A percentile compares a stretch with the other conserved stretches of the same genome.
These are phyloP conservation scores for Philopedon plagiatum DNA, from an alignment of 2,888 invertebrate genomes.

Conservation along the genomic window DNA sequence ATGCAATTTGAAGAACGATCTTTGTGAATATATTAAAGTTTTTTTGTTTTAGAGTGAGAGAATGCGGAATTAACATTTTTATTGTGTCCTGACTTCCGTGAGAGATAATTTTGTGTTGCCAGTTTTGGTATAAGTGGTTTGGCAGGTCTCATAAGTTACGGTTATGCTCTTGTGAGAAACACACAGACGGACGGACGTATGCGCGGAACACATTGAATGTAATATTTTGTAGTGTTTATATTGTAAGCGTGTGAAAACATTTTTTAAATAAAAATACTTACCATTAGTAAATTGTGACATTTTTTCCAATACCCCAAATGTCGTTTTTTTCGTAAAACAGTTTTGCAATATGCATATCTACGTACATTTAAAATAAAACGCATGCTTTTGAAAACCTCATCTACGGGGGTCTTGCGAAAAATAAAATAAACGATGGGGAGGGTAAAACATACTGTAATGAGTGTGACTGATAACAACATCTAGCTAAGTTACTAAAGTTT, in stretches of 20 bases:
- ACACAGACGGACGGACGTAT: no score
- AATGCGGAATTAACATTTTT: constrained; percentile 24
- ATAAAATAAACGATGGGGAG: no score
- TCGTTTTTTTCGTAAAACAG: constrained; percentile 52
- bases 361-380: constrained; percentile 12
- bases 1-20: constrained; percentile 60
- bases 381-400: constrained; percentile 6
- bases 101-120: constrained; percentile 20
- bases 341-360: constrained; percentile 39
- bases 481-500: no score
- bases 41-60: constrained; percentile 58
- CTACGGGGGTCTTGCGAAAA: background rate
- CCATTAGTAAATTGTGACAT: constrained; percentile 60
- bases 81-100: constrained; percentile 25
- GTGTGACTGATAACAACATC: no score
- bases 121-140: constrained; percentile 28
- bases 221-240: constrained; percentile 1
- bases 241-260: constrained; percentile 21
- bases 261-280: constrained; percentile 62
- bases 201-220: background rate
- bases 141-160: constrained; percentile 18
- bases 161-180: no score
- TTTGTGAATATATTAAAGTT: constrained; percentile 60
- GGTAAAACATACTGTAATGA: no score
- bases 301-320: constrained; percentile 67